Conservation (phyloP, 2,888 invertebrate genomes). For the Drosophila mulleri region DNA sequence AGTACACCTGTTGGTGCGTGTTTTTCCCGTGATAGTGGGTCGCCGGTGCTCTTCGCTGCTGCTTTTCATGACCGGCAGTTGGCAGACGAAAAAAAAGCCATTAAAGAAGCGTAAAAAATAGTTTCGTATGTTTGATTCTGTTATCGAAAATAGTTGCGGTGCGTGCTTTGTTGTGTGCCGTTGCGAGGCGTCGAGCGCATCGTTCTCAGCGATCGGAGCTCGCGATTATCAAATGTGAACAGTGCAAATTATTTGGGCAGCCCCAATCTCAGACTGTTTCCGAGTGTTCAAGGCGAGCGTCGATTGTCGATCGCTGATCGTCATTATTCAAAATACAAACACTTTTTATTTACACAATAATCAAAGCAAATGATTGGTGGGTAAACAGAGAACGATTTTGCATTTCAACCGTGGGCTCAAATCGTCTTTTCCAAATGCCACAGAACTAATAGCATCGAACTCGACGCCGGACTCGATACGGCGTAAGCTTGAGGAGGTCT, state of each 20-base stretch:
- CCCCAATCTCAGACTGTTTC: slow-evolving; percentile 9
- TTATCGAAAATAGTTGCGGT: slow-evolving; percentile 72
- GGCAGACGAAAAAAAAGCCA: slow-evolving; percentile 51
- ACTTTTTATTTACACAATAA: slow-evolving; percentile 54
- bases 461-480: slow-evolving; percentile 86
- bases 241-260: slow-evolving; percentile 37
- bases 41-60: slow-evolving; percentile 40
- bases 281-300: slow-evolving; percentile 35
- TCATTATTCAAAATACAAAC: slow-evolving; percentile 28
- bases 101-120: slow-evolving; percentile 27
- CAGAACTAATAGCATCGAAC: slow-evolving; percentile 82
- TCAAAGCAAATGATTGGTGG: slow-evolving; percentile 70
- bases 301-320: not conserved
- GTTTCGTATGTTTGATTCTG: slow-evolving; percentile 42
- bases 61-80: slow-evolving; percentile 78
- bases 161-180: slow-evolving; percentile 72
- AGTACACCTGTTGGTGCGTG: not conserved
- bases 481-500: slow-evolving; percentile 90
- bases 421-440: slow-evolving; percentile 17
- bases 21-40: slow-evolving; percentile 33
- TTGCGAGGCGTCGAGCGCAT: slow-evolving; percentile 33
- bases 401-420: slow-evolving; percentile 7
- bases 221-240: slow-evolving; percentile 48
- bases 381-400: slow-evolving; percentile 54
- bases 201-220: slow-evolving; percentile 23